Percentiles rank a stretch among this genome's conserved stretches.
Conservation (phyloP, 1,140 invertebrate genomes). For the Calliopsis andreniformis region DNA sequence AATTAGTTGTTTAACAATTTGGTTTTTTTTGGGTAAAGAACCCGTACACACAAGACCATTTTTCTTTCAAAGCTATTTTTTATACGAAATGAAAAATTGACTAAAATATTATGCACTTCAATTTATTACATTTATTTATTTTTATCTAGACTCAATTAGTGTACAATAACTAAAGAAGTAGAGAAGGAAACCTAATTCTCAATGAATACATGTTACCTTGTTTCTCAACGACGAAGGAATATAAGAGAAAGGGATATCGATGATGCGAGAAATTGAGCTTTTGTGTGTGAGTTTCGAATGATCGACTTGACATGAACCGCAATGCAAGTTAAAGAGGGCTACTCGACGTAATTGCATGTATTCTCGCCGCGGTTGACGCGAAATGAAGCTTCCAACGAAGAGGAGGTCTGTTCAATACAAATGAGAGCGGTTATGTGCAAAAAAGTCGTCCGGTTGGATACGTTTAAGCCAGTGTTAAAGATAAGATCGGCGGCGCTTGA, state of each 20-base stretch:
- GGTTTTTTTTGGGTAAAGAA: no score
- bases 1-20: no score
- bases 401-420: not conserved
- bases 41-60: no score
- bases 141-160: no score
- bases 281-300: not conserved
- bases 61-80: no score
- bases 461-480: constrained; percentile 31
- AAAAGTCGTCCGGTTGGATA: constrained; percentile 22
- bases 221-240: no score
- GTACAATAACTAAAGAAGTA: no score
- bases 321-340: not conserved
- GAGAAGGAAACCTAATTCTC: no score
- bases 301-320: not conserved
- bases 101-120: no score
- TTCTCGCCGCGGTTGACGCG: not conserved
- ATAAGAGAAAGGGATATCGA: not conserved
- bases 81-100: no score
- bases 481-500: constrained; percentile 31
- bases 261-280: not conserved
- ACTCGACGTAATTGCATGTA: constrained; percentile 20
- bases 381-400: constrained; percentile 19
- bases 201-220: not conserved
- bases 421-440: constrained; percentile 6
- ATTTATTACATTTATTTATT: no score